These are phyloP conservation scores for Magallana gigas DNA, from an alignment of 1,140 invertebrate species.

Conservation along the genomic window DNA sequence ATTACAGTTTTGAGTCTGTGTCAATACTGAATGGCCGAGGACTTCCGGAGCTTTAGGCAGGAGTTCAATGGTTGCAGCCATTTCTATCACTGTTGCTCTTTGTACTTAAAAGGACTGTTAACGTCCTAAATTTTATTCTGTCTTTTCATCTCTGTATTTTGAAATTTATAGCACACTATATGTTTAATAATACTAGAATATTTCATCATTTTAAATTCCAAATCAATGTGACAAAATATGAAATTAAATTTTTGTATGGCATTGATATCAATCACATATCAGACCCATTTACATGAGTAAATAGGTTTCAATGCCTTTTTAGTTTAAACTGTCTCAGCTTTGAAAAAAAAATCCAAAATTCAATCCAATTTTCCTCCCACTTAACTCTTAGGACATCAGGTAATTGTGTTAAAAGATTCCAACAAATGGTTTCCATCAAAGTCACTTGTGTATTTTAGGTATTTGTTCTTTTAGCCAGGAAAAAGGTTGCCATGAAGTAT, in stretches of 20 bases:
- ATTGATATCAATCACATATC: too few species aligned
- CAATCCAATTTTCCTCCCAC: background rate
- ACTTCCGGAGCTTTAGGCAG: background rate
- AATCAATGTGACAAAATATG: too few species aligned
- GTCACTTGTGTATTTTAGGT: background rate
- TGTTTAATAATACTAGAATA: too few species aligned
- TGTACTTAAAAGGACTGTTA: background rate
- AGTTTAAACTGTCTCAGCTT: too few species aligned
- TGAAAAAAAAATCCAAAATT: background rate
- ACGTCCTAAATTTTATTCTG: too few species aligned
- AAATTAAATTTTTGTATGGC: too few species aligned
- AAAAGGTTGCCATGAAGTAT: background rate
- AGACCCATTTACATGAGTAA: too few species aligned
- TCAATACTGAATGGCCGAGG: constrained; percentile 14
- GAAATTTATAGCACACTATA: too few species aligned
- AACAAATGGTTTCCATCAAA: constrained; percentile 16
- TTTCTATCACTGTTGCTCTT: background rate
- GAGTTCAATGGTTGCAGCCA: background rate
- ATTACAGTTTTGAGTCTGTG: constrained; percentile 32
- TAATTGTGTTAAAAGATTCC: constrained; percentile 24
- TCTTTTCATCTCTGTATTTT: too few species aligned
- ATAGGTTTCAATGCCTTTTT: too few species aligned
- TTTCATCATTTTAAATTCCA: too few species aligned
- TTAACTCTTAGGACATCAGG: constrained; percentile 19
- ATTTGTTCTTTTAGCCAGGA: background rate